Percentiles rank a stretch among this genome's conserved stretches.
These are phyloP conservation scores for Carterocephalus palaemon DNA, from an alignment of 2,888 invertebrate species.

Conservation along the genomic window DNA sequence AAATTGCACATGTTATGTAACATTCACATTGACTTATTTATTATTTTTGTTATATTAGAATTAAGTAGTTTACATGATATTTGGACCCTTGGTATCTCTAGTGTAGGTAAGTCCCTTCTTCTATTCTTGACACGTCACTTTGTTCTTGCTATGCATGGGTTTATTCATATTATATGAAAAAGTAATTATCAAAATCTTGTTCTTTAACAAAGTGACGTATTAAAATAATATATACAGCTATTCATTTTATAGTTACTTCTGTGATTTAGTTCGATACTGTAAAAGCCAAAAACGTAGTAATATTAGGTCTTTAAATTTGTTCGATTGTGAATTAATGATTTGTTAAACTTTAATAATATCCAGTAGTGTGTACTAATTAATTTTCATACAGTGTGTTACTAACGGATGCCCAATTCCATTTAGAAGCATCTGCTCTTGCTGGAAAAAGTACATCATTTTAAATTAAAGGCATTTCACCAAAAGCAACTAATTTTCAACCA, in stretches of 20 bases:
- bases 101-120: slow-evolving; percentile 19
- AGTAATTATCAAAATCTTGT: too few species aligned
- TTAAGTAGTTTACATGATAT: slow-evolving; percentile 57
- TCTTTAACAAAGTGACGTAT: slow-evolving; percentile 37
- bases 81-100: slow-evolving; percentile 49
- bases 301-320: slow-evolving; percentile 42
- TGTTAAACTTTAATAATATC: slow-evolving; percentile 37
- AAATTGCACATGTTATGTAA: slow-evolving; percentile 75
- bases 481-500: neutral
- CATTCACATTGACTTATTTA: slow-evolving; percentile 71
- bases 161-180: too few species aligned
- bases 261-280: slow-evolving; percentile 69
- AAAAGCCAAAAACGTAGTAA: slow-evolving; percentile 69
- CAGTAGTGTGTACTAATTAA: slow-evolving; percentile 25
- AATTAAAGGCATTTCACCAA: too few species aligned
- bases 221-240: slow-evolving; percentile 39
- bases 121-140: slow-evolving; percentile 25
- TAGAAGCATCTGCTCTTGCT: too few species aligned
- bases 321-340: slow-evolving; percentile 45
- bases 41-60: slow-evolving; percentile 73
- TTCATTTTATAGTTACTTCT: slow-evolving; percentile 52
- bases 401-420: too few species aligned
- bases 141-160: slow-evolving; percentile 15
- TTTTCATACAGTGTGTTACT: too few species aligned
- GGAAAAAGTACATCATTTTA: too few species aligned